A percentile compares a stretch with the other conserved stretches of the same genome.
Conservation (phyloP, 92 coral and sea anemone genomes). For the Heliopora coerulea region DNA sequence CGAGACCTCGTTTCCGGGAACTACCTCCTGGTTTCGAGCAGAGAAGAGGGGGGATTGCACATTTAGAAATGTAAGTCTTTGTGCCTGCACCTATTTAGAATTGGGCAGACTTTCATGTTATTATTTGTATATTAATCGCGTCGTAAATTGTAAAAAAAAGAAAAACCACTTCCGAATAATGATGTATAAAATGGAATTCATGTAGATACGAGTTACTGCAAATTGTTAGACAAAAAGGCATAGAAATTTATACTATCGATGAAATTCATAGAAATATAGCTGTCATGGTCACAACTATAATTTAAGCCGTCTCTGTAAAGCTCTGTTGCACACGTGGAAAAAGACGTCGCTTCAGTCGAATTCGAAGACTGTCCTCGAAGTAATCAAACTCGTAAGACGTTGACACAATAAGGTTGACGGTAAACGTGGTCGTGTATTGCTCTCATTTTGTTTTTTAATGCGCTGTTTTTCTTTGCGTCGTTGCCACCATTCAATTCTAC, state of each 20-base stretch:
- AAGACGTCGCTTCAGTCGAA: background rate
- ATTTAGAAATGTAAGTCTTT: background rate
- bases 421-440: background rate
- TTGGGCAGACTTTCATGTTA: background rate
- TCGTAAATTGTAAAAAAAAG: slow-evolving; percentile 17
- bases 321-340: background rate
- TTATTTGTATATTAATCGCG: slow-evolving; percentile 35
- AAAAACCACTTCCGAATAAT: background rate
- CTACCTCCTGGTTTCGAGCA: background rate
- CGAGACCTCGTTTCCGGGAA: background rate
- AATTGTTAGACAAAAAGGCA: slow-evolving; percentile 28
- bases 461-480: too few relatives aligned
- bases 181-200: slow-evolving; percentile 33
- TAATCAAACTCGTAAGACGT: background rate
- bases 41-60: background rate
- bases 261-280: slow-evolving; percentile 37
- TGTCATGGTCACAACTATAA: background rate
- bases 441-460: background rate
- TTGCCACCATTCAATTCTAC: too few relatives aligned
- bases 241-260: slow-evolving; percentile 26
- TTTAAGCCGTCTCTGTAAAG: slow-evolving; percentile 22
- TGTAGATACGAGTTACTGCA: slow-evolving; percentile 22
- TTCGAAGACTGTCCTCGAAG: background rate
- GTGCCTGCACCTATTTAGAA: background rate
- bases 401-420: too few relatives aligned